A percentile compares a stretch with the other conserved stretches of the same genome.
phyloP scores from a whole-genome alignment of 2,113 vertebrate species.

The Globicephala melas region DNA sequence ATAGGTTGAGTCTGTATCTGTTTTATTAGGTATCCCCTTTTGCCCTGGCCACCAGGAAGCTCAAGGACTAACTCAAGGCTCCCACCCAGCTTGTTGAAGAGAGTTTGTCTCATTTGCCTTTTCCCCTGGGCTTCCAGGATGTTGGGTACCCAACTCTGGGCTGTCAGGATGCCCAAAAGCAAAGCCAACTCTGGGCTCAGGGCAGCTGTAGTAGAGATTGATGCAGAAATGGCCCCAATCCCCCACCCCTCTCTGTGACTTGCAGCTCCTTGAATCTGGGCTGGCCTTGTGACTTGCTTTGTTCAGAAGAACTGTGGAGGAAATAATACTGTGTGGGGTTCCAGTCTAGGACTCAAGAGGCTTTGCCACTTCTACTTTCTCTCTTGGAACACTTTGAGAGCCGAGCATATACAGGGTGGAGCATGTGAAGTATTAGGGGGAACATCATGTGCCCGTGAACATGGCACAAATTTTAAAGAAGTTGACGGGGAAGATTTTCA shows the following conservation, averaged over 20 bases:
- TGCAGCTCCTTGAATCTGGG: background rate
- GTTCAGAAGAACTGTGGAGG: background rate
- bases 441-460: accelerated
- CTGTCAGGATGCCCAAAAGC: background rate
- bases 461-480: background rate
- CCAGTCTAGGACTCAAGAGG: background rate
- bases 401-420: accelerated
- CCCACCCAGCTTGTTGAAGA: background rate
- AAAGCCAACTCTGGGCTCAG: background rate
- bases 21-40: background rate
- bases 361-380: background rate
- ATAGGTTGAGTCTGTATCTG: background rate
- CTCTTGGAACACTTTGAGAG: background rate
- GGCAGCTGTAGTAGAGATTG: background rate
- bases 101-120: background rate
- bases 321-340: background rate
- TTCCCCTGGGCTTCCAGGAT: background rate
- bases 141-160: background rate
- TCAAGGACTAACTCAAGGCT: background rate
- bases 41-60: background rate
- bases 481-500: background rate
- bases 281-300: background rate
- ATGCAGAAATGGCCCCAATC: background rate
- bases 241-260: no score
- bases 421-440: background rate